Conservation (phyloP, 2,888 invertebrate species). For the Hypercompe scribonia region DNA sequence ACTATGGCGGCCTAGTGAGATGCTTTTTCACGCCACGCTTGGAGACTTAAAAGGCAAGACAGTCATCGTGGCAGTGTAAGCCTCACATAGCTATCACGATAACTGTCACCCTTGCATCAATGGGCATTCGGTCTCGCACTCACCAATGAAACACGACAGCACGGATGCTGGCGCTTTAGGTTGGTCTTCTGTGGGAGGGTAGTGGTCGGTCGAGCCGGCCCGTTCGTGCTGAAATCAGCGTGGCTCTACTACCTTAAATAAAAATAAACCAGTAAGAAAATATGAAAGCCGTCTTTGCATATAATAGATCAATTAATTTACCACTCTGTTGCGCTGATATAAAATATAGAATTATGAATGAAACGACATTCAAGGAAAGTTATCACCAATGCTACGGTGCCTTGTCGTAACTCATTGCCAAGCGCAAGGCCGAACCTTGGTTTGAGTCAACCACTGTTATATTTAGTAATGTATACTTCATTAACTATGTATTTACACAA, state of each 20-base stretch:
- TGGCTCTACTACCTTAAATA: not conserved
- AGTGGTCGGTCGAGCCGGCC: too few species aligned
- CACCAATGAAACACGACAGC: too few species aligned
- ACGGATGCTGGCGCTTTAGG: too few species aligned
- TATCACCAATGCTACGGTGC: not conserved
- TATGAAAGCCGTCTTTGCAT: not conserved
- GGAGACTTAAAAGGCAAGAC: too few species aligned
- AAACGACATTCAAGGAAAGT: not conserved
- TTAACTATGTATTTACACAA: constrained; percentile 37
- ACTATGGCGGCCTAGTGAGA: too few species aligned
- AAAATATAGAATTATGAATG: not conserved
- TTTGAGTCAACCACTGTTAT: constrained; percentile 37
- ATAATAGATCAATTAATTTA: not conserved
- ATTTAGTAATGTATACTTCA: constrained; percentile 58
- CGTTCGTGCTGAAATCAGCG: too few species aligned
- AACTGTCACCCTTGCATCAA: too few species aligned
- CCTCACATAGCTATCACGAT: too few species aligned
- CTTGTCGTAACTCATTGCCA: constrained; percentile 39
- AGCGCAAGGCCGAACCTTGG: constrained; percentile 49
- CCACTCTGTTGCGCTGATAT: not conserved
- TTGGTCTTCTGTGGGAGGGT: too few species aligned
- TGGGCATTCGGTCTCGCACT: too few species aligned
- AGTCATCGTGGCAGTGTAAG: too few species aligned
- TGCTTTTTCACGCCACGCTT: too few species aligned
- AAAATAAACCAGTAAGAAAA: not conserved